Conservation (phyloP, 1,140 invertebrate species). For the Bombus balteatus region DNA sequence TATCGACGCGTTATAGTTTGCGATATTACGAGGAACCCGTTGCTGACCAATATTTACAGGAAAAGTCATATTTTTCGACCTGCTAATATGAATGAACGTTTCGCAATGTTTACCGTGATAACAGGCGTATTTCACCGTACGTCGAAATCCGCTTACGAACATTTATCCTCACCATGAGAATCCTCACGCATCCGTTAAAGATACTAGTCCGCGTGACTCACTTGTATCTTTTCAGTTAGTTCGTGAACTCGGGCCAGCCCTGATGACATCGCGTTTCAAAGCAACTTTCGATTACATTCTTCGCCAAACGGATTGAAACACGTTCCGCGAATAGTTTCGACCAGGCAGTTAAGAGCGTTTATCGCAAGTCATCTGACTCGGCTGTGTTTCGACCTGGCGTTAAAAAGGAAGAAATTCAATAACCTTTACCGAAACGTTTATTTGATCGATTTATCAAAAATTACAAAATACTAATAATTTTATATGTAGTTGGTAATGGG, state of each 20-base stretch:
- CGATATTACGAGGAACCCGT: slow-evolving; percentile 21
- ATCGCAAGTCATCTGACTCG: background rate
- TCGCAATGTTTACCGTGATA: slow-evolving; percentile 28
- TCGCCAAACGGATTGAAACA: background rate
- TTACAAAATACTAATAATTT: too few relatives aligned
- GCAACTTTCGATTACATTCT: background rate
- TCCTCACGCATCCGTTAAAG: slow-evolving; percentile 1
- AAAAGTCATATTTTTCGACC: slow-evolving; percentile 38
- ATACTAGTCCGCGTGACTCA: background rate
- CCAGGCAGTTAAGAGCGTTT: background rate
- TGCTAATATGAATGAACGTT: slow-evolving; percentile 31
- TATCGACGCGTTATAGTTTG: background rate
- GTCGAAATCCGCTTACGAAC: slow-evolving; percentile 44
- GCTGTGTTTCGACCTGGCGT: too few relatives aligned
- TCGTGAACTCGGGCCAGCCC: too few relatives aligned
- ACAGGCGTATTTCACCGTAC: slow-evolving; percentile 33
- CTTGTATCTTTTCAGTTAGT: background rate
- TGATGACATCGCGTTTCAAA: background rate
- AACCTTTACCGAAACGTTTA: too few relatives aligned
- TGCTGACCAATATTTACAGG: slow-evolving; percentile 36
- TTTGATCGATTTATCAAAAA: too few relatives aligned
- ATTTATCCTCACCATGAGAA: slow-evolving; percentile 21
- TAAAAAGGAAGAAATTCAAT: too few relatives aligned
- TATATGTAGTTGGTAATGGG: too few relatives aligned
- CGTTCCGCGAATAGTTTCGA: background rate